A percentile compares a stretch with the other conserved stretches of the same genome.
phyloP scores from a whole-genome alignment of 2,888 invertebrate genomes.

The Agrochola circellaris region DNA sequence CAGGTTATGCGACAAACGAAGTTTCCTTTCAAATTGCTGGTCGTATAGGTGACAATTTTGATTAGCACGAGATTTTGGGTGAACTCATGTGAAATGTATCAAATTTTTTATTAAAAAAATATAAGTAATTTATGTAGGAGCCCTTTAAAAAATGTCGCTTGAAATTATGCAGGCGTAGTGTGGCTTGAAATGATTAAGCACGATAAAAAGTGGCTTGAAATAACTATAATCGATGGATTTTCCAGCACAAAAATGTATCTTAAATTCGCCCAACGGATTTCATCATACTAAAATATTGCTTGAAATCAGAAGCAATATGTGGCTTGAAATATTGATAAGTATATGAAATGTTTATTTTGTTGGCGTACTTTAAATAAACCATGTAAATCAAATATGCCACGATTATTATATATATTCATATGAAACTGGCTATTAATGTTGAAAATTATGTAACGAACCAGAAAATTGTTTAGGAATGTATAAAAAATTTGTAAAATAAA shows the following conservation, averaged over 20 bases:
- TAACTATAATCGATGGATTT: not conserved
- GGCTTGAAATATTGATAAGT: not conserved
- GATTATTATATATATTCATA: not conserved
- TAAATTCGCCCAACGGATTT: not conserved
- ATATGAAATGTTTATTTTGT: not conserved
- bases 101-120: not conserved
- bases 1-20: conserved; percentile 32
- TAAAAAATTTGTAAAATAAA: conserved; percentile 45
- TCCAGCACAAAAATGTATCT: not conserved
- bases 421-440: not conserved
- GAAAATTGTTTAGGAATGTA: conserved; percentile 39
- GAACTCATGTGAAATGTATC: conserved; percentile 49
- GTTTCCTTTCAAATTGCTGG: conserved; percentile 51
- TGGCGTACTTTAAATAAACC: not conserved
- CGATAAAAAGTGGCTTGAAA: conserved; percentile 1
- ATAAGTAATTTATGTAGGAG: not conserved
- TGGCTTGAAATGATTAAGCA: not conserved
- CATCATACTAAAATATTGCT: not conserved
- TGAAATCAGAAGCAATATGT: not conserved
- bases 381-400: conserved; percentile 21
- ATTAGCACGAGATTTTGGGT: conserved; percentile 60
- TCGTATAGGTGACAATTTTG: conserved; percentile 61
- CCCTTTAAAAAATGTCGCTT: conserved; percentile 3
- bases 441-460: conserved; percentile 23
- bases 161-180: not conserved